Evolutionary conservation across 2,113 vertebrate species (phyloP).

Genomic region (Semicossyphus pulcher): DNA sequence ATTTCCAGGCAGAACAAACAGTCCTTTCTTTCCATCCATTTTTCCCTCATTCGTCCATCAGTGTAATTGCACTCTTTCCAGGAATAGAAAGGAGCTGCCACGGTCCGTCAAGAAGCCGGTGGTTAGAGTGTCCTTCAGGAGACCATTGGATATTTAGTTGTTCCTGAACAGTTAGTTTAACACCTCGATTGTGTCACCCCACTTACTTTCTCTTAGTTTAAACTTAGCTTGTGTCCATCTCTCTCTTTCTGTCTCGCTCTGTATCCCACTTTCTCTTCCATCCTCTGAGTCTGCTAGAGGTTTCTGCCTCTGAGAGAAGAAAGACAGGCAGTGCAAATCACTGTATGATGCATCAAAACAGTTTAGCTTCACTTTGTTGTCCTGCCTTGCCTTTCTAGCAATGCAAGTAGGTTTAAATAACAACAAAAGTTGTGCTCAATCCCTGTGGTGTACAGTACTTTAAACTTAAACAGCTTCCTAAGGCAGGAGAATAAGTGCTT

Average conservation of each 20-base stretch:
- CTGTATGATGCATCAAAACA: not conserved
- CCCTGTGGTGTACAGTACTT: not conserved
- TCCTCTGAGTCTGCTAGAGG: too few relatives aligned
- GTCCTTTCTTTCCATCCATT: conserved; percentile 66
- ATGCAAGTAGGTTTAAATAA: not conserved
- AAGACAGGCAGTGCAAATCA: too few relatives aligned
- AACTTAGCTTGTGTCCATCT: too few relatives aligned
- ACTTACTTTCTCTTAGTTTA: conserved; percentile 11
- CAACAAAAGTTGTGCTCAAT: not conserved
- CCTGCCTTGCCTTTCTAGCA: not conserved
- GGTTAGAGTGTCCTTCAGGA: conserved; percentile 72
- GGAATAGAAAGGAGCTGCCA: conserved; percentile 76
- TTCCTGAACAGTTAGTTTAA: conserved; percentile 14
- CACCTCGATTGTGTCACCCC: conserved; percentile 30
- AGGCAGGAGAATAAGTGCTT: conserved; percentile 33
- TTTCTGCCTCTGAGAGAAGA: too few relatives aligned
- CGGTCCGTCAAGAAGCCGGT: conserved; percentile 66
- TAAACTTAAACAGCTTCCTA: conserved; percentile 21
- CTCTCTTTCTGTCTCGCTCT: too few relatives aligned
- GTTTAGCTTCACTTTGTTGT: not conserved
- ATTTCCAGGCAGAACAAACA: conserved; percentile 73
- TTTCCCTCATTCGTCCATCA: conserved; percentile 72
- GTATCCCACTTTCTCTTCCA: too few relatives aligned
- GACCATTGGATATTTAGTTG: conserved; percentile 34
- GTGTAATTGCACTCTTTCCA: conserved; percentile 77